phyloP scores from a whole-genome alignment of 2,797 vertebrate genomes.

The Rhincodon typus region DNA sequence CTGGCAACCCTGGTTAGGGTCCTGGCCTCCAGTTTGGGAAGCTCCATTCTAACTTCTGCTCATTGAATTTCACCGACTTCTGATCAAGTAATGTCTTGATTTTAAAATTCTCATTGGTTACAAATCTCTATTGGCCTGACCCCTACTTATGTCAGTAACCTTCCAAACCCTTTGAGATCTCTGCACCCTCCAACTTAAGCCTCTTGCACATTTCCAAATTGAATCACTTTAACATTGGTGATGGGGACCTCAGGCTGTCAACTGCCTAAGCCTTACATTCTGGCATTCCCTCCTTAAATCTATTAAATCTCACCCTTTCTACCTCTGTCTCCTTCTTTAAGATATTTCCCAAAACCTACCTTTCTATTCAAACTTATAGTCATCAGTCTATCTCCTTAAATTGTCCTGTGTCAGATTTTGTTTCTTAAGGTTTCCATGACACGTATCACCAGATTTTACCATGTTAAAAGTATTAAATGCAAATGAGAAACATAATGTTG shows the following conservation, averaged over 20 bases:
- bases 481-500: too few relatives aligned
- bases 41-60: too few relatives aligned
- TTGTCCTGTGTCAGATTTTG: not conserved
- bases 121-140: not conserved
- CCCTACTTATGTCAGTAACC: not conserved
- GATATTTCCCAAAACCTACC: not conserved
- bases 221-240: not conserved
- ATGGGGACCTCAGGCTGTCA: not conserved
- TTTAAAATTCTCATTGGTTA: not conserved
- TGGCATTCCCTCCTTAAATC: not conserved
- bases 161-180: not conserved
- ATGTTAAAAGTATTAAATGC: too few relatives aligned
- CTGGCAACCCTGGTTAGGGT: too few relatives aligned
- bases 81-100: not conserved
- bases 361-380: not conserved
- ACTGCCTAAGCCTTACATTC: not conserved
- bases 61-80: not conserved
- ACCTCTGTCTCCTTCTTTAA: not conserved
- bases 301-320: not conserved
- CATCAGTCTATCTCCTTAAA: not conserved
- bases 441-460: not conserved
- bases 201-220: not conserved
- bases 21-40: too few relatives aligned
- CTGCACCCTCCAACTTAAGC: not conserved
- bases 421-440: too few relatives aligned